Percentiles rank a stretch among this genome's conserved stretches.
Evolutionary conservation across 2,113 vertebrate species (phyloP).

Genomic region (Strix uralensis): DNA sequence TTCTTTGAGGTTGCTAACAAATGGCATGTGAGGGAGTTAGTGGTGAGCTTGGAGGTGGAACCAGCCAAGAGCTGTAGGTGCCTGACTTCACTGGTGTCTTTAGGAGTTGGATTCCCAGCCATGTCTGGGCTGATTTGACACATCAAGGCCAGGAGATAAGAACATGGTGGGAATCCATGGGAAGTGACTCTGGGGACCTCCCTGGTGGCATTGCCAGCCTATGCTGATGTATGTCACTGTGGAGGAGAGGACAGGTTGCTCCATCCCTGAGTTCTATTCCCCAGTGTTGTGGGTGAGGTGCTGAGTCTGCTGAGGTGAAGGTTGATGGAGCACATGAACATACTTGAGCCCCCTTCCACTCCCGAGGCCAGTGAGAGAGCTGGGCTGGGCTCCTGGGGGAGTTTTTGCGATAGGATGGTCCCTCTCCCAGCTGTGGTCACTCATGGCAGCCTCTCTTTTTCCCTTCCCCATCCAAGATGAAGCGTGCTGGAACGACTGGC

Average conservation of each 20-base stretch:
- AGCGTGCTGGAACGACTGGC: conserved; percentile 84
- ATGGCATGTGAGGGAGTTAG: rapidly evolving
- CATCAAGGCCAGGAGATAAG: background rate
- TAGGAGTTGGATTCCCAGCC: background rate
- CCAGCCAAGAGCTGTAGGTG: background rate
- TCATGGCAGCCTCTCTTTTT: background rate
- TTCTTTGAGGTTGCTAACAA: background rate
- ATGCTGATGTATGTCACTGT: rapidly evolving
- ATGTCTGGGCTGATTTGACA: background rate
- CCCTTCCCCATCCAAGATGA: conserved; percentile 76
- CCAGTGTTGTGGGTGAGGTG: background rate
- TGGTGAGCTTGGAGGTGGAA: background rate
- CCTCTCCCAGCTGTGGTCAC: rapidly evolving
- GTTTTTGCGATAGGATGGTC: rapidly evolving
- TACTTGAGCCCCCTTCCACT: background rate
- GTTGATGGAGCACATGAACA: background rate
- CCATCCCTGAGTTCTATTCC: background rate
- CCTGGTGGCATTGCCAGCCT: rapidly evolving
- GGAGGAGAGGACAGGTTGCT: background rate
- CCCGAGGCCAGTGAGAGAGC: rapidly evolving
- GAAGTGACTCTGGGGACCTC: background rate
- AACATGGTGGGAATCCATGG: background rate
- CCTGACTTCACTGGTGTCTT: background rate
- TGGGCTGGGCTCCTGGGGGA: background rate
- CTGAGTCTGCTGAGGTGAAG: background rate